Conservation (phyloP, 2,797 vertebrate species). For the Acanthis flammea region DNA sequence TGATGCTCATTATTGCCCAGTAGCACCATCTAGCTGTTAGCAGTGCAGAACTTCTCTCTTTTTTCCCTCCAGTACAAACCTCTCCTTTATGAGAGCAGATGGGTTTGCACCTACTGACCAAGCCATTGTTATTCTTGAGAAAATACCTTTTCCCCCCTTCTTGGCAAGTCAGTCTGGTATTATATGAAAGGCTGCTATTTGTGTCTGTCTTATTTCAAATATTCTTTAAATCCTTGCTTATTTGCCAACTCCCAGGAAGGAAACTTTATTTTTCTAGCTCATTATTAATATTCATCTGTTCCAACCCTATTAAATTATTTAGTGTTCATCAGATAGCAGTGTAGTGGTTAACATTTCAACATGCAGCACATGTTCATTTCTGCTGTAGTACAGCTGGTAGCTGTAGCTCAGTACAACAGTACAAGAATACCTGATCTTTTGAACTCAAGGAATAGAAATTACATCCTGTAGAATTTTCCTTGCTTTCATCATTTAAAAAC, state of each 20-base stretch:
- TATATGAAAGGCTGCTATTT: background rate
- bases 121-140: background rate
- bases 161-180: background rate
- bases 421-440: background rate
- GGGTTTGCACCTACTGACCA: background rate
- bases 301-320: background rate
- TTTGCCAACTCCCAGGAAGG: background rate
- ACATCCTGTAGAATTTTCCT: background rate
- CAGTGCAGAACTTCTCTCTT: background rate
- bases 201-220: background rate
- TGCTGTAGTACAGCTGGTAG: background rate
- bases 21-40: constrained; percentile 69
- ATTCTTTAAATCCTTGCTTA: background rate
- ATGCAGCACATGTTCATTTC: background rate
- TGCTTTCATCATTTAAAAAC: background rate
- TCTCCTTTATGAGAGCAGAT: background rate
- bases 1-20: background rate
- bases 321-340: background rate
- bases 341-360: background rate
- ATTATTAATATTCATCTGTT: background rate
- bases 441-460: background rate
- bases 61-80: too few species aligned
- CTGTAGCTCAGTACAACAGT: background rate
- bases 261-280: background rate
- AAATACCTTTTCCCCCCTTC: background rate